phyloP scores from a whole-genome alignment of 2,888 invertebrate genomes.

The Timandra comae region DNA sequence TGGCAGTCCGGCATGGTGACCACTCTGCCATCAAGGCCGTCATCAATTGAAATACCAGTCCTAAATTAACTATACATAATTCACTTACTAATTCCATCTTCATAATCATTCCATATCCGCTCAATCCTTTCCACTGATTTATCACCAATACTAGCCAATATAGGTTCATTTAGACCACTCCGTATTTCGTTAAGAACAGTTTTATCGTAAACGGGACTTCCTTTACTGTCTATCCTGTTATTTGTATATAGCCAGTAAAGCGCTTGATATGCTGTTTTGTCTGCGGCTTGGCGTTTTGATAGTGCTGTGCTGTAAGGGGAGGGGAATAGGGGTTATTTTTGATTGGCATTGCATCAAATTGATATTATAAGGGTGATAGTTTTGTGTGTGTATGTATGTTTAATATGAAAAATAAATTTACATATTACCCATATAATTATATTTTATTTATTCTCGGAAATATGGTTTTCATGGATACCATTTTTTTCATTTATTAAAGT shows the following conservation, averaged over 20 bases:
- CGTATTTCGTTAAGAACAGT: constrained; percentile 46
- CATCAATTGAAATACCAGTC: neutral
- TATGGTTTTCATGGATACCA: too few species aligned
- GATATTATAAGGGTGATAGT: neutral
- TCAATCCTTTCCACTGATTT: constrained; percentile 51
- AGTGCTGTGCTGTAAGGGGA: constrained; percentile 45
- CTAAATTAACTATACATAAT: constrained; percentile 18
- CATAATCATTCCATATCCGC: constrained; percentile 59
- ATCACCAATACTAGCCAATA: constrained; percentile 43
- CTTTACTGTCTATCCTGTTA: constrained; percentile 61
- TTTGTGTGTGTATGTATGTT: too few species aligned
- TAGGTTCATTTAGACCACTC: constrained; percentile 39
- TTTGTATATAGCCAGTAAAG: constrained; percentile 72
- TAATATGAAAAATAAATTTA: too few species aligned
- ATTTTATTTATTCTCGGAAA: neutral
- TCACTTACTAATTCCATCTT: constrained; percentile 61
- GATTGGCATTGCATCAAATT: neutral
- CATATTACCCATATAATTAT: neutral
- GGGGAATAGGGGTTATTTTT: neutral
- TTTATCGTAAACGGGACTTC: constrained; percentile 66
- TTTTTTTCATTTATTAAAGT: too few species aligned
- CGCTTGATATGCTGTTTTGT: constrained; percentile 70
- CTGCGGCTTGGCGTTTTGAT: constrained; percentile 74
- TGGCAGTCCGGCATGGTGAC: too few species aligned
- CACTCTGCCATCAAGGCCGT: too few species aligned